Evolutionary conservation across 2,888 invertebrate species (phyloP).

Genomic region (Caenorhabditis imperialis): DNA sequence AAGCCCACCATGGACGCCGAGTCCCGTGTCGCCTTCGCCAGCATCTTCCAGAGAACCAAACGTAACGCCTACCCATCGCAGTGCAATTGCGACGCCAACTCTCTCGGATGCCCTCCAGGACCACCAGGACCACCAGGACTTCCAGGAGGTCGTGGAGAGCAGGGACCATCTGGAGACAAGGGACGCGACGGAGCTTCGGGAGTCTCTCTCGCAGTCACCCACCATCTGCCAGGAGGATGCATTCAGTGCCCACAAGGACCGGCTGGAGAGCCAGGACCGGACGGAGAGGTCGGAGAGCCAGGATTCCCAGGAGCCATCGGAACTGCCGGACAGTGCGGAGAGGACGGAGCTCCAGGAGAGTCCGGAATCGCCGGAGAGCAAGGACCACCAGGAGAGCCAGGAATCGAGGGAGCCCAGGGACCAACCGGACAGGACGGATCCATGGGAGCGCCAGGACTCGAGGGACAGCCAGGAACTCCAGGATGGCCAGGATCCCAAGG

Average conservation of each 20-base stretch:
- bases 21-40: constrained; percentile 61
- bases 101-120: constrained; percentile 67
- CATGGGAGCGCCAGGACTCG: constrained; percentile 60
- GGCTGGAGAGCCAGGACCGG: constrained; percentile 60
- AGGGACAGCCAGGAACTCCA: constrained; percentile 60
- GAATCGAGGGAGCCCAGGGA: constrained; percentile 56
- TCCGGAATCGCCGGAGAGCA: constrained; percentile 59
- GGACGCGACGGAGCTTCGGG: constrained; percentile 65
- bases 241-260: constrained; percentile 62
- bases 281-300: constrained; percentile 59
- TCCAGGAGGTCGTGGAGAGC: constrained; percentile 65
- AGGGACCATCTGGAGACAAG: constrained; percentile 60
- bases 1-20: constrained; percentile 56
- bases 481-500: constrained; percentile 65
- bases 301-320: constrained; percentile 63
- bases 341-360: constrained; percentile 61
- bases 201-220: constrained; percentile 57
- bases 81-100: constrained; percentile 62
- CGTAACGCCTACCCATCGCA: constrained; percentile 51
- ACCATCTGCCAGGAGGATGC: constrained; percentile 65
- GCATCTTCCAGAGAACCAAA: constrained; percentile 51
- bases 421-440: constrained; percentile 55
- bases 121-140: constrained; percentile 66
- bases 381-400: constrained; percentile 59
- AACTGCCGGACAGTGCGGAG: constrained; percentile 58